phyloP scores from a whole-genome alignment of 2,113 vertebrate genomes.

The Hippocampus guttulatus region DNA sequence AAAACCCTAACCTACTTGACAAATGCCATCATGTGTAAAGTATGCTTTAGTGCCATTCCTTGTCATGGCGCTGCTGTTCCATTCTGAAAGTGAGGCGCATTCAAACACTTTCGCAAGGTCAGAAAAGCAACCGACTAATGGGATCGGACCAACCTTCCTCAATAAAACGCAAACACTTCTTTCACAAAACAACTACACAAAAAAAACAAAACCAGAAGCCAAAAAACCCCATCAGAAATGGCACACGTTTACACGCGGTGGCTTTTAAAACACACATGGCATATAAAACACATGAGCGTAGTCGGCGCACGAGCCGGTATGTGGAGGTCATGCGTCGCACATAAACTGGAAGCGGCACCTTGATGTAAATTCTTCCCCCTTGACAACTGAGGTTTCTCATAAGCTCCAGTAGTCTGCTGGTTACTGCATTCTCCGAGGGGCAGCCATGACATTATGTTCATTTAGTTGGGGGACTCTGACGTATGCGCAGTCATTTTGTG shows the following conservation, averaged over 20 bases:
- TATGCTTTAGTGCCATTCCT: conserved; percentile 45
- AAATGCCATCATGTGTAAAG: conserved; percentile 61
- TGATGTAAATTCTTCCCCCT: conserved; percentile 67
- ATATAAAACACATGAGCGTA: conserved; percentile 49
- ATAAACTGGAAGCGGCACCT: conserved; percentile 66
- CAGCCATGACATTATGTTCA: conserved; percentile 60
- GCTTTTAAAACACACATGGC: conserved; percentile 9
- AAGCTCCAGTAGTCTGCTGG: conserved; percentile 71
- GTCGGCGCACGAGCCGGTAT: conserved; percentile 46
- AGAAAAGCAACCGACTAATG: conserved; percentile 64
- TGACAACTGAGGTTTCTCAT: conserved; percentile 70
- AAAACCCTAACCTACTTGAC: conserved; percentile 43
- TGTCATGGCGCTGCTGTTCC: conserved; percentile 16
- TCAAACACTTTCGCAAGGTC: conserved; percentile 59
- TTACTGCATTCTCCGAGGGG: conserved; percentile 65
- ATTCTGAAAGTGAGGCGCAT: conserved; percentile 63
- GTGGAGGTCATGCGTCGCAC: conserved; percentile 57
- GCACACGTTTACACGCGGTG: conserved; percentile 28
- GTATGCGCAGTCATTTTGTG: conserved; percentile 39
- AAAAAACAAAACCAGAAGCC: conserved; percentile 18
- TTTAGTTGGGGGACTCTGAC: conserved; percentile 38
- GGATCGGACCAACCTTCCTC: too few relatives aligned
- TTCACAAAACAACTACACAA: conserved; percentile 30
- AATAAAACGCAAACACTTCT: too few relatives aligned
- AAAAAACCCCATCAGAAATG: conserved; percentile 35